Percentiles rank a stretch among this genome's conserved stretches.
These are phyloP conservation scores for Triops cancriformis DNA, from an alignment of 1,140 invertebrate species.

Conservation along the genomic window DNA sequence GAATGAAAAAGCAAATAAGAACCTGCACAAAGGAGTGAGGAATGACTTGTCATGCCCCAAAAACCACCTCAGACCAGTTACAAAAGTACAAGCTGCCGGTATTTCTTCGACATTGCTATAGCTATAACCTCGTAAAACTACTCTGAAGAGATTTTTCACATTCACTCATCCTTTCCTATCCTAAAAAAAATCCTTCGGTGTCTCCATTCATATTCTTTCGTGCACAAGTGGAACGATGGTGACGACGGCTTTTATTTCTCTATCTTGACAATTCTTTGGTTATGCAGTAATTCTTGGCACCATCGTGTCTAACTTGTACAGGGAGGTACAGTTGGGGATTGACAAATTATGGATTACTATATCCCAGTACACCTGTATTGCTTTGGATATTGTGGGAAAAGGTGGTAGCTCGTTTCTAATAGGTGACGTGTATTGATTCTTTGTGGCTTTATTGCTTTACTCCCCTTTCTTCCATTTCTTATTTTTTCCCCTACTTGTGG, in stretches of 20 bases:
- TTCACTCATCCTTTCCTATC: too few species aligned
- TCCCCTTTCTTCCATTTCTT: background rate
- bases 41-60: background rate
- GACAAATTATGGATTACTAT: background rate
- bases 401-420: background rate
- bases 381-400: background rate
- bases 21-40: background rate
- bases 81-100: background rate
- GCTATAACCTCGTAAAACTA: background rate
- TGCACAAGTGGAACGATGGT: background rate
- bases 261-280: background rate
- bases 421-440: background rate
- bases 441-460: background rate
- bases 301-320: background rate
- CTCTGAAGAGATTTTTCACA: too few species aligned
- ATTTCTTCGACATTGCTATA: background rate
- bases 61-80: too few species aligned
- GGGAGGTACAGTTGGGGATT: background rate
- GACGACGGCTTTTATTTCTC: background rate
- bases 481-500: slow-evolving; percentile 7
- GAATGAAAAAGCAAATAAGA: background rate
- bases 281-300: background rate
- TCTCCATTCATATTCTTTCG: background rate
- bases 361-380: background rate
- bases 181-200: background rate